Evolutionary conservation across 2,113 vertebrate species (phyloP).

Genomic region (Mustela lutreola): DNA sequence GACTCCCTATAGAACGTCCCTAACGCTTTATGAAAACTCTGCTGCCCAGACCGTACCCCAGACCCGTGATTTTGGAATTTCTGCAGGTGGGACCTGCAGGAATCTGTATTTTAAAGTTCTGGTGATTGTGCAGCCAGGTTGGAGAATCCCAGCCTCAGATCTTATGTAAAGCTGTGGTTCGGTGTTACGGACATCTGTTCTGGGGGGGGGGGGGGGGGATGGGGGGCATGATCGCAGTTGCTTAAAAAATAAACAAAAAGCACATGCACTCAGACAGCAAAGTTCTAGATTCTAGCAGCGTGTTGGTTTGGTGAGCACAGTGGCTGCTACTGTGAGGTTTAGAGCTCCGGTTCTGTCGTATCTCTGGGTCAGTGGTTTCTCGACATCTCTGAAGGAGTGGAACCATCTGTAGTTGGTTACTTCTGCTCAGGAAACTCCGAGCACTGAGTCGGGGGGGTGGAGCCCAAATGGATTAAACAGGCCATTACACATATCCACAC

Average conservation of each 20-base stretch:
- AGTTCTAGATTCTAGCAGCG: background rate
- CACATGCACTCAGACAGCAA: background rate
- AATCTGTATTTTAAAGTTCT: background rate
- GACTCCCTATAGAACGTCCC: background rate
- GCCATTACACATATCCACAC: background rate
- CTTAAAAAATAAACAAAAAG: conserved; percentile 21
- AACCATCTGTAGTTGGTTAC: conserved; percentile 68
- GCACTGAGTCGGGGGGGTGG: background rate
- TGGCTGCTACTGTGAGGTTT: background rate
- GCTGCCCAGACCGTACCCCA: background rate
- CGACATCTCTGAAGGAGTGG: conserved; percentile 40
- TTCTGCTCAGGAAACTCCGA: conserved; percentile 68
- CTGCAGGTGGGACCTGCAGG: background rate
- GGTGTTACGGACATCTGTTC: background rate
- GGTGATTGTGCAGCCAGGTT: background rate
- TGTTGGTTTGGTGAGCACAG: background rate
- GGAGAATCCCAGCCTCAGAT: background rate
- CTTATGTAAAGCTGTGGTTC: conserved; percentile 44
- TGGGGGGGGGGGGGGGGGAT: background rate
- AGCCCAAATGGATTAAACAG: conserved; percentile 1
- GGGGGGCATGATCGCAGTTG: background rate
- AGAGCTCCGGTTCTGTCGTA: background rate
- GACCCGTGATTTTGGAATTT: background rate
- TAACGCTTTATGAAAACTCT: background rate
- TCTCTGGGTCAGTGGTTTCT: conserved; percentile 66